These are phyloP conservation scores for Druon quercuslanigerum DNA, from an alignment of 1,140 invertebrate species.

Conservation along the genomic window DNA sequence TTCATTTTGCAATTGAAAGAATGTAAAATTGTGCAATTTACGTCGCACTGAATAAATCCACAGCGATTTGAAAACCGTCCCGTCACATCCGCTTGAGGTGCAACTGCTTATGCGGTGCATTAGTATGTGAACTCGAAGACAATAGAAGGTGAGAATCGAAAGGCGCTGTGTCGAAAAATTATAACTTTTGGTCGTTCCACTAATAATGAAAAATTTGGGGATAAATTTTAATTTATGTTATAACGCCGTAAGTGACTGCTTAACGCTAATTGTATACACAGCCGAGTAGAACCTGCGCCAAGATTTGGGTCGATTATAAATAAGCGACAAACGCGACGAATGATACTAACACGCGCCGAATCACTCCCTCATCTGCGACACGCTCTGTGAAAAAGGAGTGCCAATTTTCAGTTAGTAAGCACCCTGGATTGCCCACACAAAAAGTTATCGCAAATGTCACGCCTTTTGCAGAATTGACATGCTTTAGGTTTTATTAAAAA, in stretches of 20 bases:
- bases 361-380: no score
- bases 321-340: slow-evolving; percentile 11
- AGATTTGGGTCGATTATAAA: slow-evolving; percentile 40
- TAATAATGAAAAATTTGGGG: no score
- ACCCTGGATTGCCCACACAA: no score
- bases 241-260: neutral
- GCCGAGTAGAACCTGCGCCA: slow-evolving; percentile 27
- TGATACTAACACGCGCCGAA: no score
- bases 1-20: slow-evolving; percentile 27
- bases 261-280: slow-evolving; percentile 19
- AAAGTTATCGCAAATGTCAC: no score
- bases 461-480: no score
- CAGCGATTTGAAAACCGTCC: slow-evolving; percentile 1
- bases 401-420: no score
- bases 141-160: neutral
- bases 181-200: neutral
- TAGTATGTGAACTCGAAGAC: slow-evolving; percentile 15
- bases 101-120: neutral
- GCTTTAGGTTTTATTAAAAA: no score
- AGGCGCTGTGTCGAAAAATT: neutral
- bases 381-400: no score
- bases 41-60: slow-evolving; percentile 20
- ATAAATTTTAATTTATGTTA: no score
- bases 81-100: slow-evolving; percentile 3
- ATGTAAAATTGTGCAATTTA: slow-evolving; percentile 10